These are phyloP conservation scores for Hermetia illucens DNA, from an alignment of 1,140 invertebrate genomes.

Conservation along the genomic window DNA sequence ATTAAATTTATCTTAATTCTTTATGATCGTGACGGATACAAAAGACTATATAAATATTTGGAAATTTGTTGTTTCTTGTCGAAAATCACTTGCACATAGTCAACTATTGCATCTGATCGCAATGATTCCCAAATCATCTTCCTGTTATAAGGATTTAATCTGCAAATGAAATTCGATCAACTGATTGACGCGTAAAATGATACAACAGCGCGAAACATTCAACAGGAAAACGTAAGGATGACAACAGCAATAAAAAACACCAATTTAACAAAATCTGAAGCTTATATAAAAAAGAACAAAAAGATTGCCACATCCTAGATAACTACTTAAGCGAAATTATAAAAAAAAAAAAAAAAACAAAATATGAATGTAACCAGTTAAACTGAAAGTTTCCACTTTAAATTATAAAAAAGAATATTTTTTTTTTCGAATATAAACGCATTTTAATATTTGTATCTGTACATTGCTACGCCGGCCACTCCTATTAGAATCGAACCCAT, in stretches of 20 bases:
- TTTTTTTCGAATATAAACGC: constrained; percentile 7
- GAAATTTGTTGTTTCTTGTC: not conserved
- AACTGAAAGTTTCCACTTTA: not conserved
- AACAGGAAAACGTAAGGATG: not conserved
- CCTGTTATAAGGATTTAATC: not conserved
- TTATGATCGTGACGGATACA: too few species aligned
- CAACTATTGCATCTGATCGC: not conserved
- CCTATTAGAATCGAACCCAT: constrained; percentile 41
- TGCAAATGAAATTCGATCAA: too few species aligned
- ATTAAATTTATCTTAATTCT: too few species aligned
- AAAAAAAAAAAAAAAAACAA: not conserved
- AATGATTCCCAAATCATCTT: not conserved
- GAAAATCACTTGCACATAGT: not conserved
- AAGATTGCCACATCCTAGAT: not conserved
- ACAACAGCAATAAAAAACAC: not conserved
- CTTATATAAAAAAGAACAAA: too few species aligned
- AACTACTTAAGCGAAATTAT: not conserved
- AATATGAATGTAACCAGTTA: not conserved
- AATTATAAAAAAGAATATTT: constrained; percentile 8
- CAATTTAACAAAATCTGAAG: not conserved
- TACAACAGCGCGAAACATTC: not conserved
- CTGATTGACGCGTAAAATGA: too few species aligned
- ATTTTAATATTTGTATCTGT: constrained; percentile 38
- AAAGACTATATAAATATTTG: not conserved
- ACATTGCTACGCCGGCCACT: constrained; percentile 41